Conservation (phyloP, 2,888 invertebrate species). For the Graphium colonna region DNA sequence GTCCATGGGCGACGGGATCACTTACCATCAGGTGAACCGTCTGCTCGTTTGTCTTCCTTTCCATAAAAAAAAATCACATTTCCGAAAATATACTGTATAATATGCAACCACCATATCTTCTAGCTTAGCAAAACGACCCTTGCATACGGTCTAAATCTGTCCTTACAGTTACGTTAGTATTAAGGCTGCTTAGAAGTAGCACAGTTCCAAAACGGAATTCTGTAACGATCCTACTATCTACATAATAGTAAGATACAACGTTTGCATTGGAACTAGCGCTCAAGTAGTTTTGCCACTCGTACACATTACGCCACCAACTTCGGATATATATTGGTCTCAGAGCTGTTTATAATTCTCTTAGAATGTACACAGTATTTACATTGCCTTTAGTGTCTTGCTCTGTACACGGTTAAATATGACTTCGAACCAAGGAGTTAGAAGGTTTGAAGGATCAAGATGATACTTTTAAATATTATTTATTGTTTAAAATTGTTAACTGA, state of each 20-base stretch:
- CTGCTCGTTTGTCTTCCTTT: too few species aligned
- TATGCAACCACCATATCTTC: too few species aligned
- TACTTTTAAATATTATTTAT: too few species aligned
- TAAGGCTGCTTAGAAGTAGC: slow-evolving; percentile 16
- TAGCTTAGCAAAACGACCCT: too few species aligned
- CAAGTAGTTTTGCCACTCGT: slow-evolving; percentile 4
- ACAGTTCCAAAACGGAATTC: slow-evolving; percentile 16
- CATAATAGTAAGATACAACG: slow-evolving; percentile 19
- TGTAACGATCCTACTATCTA: slow-evolving; percentile 18
- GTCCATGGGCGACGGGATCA: too few species aligned
- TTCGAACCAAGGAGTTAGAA: too few species aligned
- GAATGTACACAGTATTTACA: background rate
- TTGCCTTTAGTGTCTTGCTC: background rate
- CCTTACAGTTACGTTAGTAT: slow-evolving; percentile 5
- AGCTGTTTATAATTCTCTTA: slow-evolving; percentile 8
- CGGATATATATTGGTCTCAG: background rate
- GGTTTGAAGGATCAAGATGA: too few species aligned
- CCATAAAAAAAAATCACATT: too few species aligned
- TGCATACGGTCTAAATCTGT: slow-evolving; percentile 3
- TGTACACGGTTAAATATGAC: background rate
- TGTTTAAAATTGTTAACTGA: too few species aligned
- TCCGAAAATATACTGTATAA: too few species aligned
- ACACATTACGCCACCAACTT: slow-evolving; percentile 6
- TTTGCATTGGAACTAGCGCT: slow-evolving; percentile 17
- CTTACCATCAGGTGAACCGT: too few species aligned